These are phyloP conservation scores for Catocala nupta DNA, from an alignment of 2,888 invertebrate species.

Conservation along the genomic window DNA sequence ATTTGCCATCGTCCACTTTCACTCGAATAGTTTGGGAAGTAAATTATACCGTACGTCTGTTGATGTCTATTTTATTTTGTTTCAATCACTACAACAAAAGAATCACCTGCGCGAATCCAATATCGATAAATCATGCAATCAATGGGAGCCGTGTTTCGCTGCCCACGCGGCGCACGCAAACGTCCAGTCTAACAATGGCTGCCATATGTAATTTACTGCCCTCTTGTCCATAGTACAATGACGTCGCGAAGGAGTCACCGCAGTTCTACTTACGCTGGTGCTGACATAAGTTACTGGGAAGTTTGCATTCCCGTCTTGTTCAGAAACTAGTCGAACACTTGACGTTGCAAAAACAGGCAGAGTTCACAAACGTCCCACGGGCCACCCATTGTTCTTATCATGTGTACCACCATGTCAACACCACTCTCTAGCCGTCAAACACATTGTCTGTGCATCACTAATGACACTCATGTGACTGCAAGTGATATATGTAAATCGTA, in stretches of 20 bases:
- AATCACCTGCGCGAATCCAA: conserved; percentile 67
- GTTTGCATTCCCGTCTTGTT: conserved; percentile 43
- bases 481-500: conserved; percentile 8
- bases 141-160: conserved; percentile 61
- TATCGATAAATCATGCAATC: conserved; percentile 71
- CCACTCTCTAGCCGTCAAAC: conserved; percentile 39
- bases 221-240: conserved; percentile 35
- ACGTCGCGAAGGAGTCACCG: conserved; percentile 32
- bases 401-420: conserved; percentile 57
- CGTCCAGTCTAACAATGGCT: conserved; percentile 57
- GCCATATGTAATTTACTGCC: conserved; percentile 53
- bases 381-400: conserved; percentile 60
- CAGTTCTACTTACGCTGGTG: conserved; percentile 50
- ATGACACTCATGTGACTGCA: conserved; percentile 22
- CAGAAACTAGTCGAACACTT: conserved; percentile 59
- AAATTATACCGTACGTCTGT: conserved; percentile 42
- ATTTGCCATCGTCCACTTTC: conserved; percentile 46
- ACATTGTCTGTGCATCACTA: conserved; percentile 19
- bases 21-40: conserved; percentile 33
- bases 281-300: conserved; percentile 39
- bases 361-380: conserved; percentile 77
- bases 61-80: conserved; percentile 47
- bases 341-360: conserved; percentile 66
- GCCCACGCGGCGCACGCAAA: conserved; percentile 53
- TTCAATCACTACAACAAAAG: conserved; percentile 52